Percentiles rank a stretch among this genome's conserved stretches.
These are phyloP conservation scores for Drosophila ustulata DNA, from an alignment of 2,888 invertebrate species.

Conservation along the genomic window DNA sequence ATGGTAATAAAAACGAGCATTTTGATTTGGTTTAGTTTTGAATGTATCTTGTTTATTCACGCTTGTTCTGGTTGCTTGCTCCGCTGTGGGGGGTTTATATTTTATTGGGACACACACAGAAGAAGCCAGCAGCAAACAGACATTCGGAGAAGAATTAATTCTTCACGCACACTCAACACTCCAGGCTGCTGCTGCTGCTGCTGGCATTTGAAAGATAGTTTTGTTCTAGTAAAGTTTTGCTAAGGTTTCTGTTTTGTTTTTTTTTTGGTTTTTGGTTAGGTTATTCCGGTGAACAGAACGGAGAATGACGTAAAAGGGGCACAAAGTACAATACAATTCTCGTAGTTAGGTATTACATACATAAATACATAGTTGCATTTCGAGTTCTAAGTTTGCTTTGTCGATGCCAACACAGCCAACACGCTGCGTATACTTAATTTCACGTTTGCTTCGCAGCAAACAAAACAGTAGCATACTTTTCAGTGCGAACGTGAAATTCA, in stretches of 20 bases:
- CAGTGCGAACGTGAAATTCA: conserved; percentile 10
- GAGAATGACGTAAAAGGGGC: conserved; percentile 18
- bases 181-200: conserved; percentile 30
- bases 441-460: conserved; percentile 1
- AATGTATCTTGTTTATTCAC: conserved; percentile 65
- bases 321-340: conserved; percentile 13
- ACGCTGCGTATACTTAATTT: conserved; percentile 6
- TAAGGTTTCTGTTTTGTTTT: conserved; percentile 15
- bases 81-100: not conserved
- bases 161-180: not conserved
- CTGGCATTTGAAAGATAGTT: conserved; percentile 28
- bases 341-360: conserved; percentile 16
- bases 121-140: conserved; percentile 41
- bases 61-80: conserved; percentile 58
- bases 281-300: conserved; percentile 28
- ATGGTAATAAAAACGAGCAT: not conserved
- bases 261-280: conserved; percentile 6
- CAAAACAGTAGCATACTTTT: not conserved
- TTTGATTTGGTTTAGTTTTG: conserved; percentile 26
- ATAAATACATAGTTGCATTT: conserved; percentile 23
- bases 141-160: not conserved
- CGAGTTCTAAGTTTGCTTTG: conserved; percentile 3
- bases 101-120: conserved; percentile 25
- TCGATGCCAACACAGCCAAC: conserved; percentile 36
- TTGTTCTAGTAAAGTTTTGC: conserved; percentile 32